Evolutionary conservation across 2,888 invertebrate genomes (phyloP).

Genomic region (Tachystola acroxantha): DNA sequence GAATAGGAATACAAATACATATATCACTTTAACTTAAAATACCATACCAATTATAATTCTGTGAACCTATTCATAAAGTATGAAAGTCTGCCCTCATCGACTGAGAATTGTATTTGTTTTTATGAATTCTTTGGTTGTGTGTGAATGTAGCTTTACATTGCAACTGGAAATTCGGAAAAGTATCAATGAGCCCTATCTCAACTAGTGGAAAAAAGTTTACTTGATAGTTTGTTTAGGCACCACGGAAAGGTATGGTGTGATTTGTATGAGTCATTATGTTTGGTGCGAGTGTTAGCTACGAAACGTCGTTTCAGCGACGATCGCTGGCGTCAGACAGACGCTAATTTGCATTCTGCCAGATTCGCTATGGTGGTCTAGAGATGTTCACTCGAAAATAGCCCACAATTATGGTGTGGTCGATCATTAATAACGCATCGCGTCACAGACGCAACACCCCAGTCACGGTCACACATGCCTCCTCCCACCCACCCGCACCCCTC

Average conservation of each 20-base stretch:
- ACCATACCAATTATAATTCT: too few relatives aligned
- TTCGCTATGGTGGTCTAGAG: conserved; percentile 10
- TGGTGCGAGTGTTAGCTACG: not conserved
- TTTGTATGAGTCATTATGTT: conserved; percentile 30
- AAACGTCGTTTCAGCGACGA: not conserved
- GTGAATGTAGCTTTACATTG: too few relatives aligned
- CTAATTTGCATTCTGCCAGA: conserved; percentile 6
- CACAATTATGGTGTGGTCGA: conserved; percentile 18
- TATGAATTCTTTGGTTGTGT: too few relatives aligned
- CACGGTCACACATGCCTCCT: conserved; percentile 62
- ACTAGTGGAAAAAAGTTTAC: not conserved
- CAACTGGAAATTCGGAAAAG: too few relatives aligned
- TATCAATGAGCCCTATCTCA: not conserved
- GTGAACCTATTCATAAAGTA: too few relatives aligned
- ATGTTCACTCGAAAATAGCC: conserved; percentile 24
- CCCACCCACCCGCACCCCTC: conserved; percentile 48
- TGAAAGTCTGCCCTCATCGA: too few relatives aligned
- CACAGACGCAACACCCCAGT: conserved; percentile 44
- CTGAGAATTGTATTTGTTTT: too few relatives aligned
- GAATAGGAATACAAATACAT: too few relatives aligned
- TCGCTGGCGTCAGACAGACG: not conserved
- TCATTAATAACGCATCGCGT: conserved; percentile 38
- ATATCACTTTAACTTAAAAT: too few relatives aligned
- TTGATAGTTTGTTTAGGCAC: too few relatives aligned
- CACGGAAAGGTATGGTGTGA: conserved; percentile 20